A percentile compares a stretch with the other conserved stretches of the same genome.
phyloP scores from a whole-genome alignment of 2,797 vertebrate genomes.

The Loris lydekkerianus region DNA sequence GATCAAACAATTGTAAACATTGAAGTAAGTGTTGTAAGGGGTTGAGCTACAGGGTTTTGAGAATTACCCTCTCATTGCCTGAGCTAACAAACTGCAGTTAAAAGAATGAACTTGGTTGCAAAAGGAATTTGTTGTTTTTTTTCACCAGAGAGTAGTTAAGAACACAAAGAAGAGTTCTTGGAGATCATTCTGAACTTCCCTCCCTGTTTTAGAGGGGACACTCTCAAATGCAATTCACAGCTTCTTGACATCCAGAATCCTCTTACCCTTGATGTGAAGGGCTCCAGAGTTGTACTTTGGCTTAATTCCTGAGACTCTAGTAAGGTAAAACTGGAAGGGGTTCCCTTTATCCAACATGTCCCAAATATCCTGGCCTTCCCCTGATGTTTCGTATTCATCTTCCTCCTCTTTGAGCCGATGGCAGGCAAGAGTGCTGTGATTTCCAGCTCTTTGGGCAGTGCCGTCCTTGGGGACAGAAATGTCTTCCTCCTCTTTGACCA shows the following conservation, averaged over 20 bases:
- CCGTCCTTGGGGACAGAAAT: background rate
- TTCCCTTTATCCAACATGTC: slow-evolving; percentile 90
- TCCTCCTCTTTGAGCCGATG: slow-evolving; percentile 83
- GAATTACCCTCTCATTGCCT: background rate
- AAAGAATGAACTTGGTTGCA: background rate
- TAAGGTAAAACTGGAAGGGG: slow-evolving; percentile 96
- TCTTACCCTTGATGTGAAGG: slow-evolving; percentile 96
- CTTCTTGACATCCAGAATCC: background rate
- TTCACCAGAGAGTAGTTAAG: background rate
- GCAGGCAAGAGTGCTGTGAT: slow-evolving; percentile 65
- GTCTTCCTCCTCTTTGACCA: slow-evolving; percentile 82
- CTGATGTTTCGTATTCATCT: slow-evolving; percentile 75
- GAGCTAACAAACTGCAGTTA: background rate
- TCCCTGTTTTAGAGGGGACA: background rate
- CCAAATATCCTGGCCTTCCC: slow-evolving; percentile 92
- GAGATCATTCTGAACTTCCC: background rate
- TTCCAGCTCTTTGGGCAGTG: background rate
- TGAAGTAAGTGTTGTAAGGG: background rate
- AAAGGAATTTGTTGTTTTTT: background rate
- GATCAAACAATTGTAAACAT: background rate
- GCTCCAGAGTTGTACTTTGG: slow-evolving; percentile 94
- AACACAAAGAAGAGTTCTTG: background rate
- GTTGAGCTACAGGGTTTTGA: background rate
- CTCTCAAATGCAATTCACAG: fast-evolving
- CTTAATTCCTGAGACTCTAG: slow-evolving; percentile 95